Conservation (phyloP, 2,888 invertebrate genomes). For the Lacanobia oleracea region DNA sequence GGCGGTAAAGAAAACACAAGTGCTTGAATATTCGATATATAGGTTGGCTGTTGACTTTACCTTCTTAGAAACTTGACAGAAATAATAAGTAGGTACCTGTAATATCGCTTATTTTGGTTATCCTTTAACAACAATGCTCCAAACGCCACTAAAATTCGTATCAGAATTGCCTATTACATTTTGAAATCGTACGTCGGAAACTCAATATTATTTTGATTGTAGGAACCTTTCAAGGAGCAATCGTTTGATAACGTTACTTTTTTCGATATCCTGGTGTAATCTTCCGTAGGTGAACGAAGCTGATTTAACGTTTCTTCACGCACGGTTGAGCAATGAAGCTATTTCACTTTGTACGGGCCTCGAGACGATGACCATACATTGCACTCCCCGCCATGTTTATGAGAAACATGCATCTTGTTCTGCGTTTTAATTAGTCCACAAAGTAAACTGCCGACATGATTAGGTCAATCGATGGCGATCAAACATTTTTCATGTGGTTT, state of each 20-base stretch:
- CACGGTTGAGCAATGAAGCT: constrained; percentile 56
- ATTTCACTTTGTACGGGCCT: constrained; percentile 45
- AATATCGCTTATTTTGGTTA: constrained; percentile 36
- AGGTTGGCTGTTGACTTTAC: constrained; percentile 25
- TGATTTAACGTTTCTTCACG: constrained; percentile 48
- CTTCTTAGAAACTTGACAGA: constrained; percentile 24
- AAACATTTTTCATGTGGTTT: constrained; percentile 79
- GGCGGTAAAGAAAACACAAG: constrained; percentile 21
- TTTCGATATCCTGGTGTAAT: constrained; percentile 54
- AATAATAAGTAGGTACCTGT: constrained; percentile 6
- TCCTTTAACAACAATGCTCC: constrained; percentile 15
- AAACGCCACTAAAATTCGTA: constrained; percentile 23
- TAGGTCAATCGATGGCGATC: constrained; percentile 83
- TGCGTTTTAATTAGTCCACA: constrained; percentile 78
- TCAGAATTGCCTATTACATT: constrained; percentile 47
- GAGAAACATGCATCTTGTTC: constrained; percentile 60
- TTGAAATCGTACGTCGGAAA: constrained; percentile 44
- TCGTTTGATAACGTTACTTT: constrained; percentile 42
- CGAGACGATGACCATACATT: constrained; percentile 64
- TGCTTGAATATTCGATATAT: constrained; percentile 6
- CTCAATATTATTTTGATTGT: constrained; percentile 54
- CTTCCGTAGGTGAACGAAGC: constrained; percentile 36
- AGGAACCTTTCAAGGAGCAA: constrained; percentile 51
- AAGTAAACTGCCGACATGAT: constrained; percentile 81
- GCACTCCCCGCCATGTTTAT: constrained; percentile 59